Conservation (phyloP, 2,113 vertebrate genomes). For the Pardalotus punctatus region DNA sequence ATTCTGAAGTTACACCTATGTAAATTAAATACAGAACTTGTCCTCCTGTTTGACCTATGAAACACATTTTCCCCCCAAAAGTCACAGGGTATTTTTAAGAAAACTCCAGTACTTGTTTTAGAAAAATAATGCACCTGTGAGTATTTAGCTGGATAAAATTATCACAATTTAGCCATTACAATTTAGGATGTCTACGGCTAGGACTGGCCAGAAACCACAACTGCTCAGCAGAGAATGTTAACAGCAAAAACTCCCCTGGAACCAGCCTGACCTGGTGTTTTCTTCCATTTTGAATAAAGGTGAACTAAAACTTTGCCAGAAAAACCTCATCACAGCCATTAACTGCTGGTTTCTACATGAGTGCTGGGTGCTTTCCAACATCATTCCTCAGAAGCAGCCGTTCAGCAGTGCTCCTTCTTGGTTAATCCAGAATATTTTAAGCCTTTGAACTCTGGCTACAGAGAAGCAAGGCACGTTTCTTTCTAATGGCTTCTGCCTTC, state of each 20-base stretch:
- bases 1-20: neutral
- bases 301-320: neutral
- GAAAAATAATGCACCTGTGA: neutral
- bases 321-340: neutral
- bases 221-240: neutral
- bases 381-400: neutral
- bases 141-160: neutral
- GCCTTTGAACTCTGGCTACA: neutral
- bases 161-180: neutral
- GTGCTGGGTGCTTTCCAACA: neutral
- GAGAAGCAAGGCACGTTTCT: neutral
- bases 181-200: neutral
- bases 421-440: neutral
- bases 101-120: neutral
- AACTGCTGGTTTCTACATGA: neutral
- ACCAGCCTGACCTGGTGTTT: neutral
- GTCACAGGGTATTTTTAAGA: neutral
- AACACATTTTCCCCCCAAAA: neutral
- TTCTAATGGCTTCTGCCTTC: neutral
- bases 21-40: neutral
- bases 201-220: neutral
- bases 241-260: neutral
- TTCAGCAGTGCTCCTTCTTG: neutral
- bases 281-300: neutral
- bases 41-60: neutral